A percentile compares a stretch with the other conserved stretches of the same genome.
Evolutionary conservation across 2,888 invertebrate genomes (phyloP).

Genomic region (Nesidiocoris tenuis): DNA sequence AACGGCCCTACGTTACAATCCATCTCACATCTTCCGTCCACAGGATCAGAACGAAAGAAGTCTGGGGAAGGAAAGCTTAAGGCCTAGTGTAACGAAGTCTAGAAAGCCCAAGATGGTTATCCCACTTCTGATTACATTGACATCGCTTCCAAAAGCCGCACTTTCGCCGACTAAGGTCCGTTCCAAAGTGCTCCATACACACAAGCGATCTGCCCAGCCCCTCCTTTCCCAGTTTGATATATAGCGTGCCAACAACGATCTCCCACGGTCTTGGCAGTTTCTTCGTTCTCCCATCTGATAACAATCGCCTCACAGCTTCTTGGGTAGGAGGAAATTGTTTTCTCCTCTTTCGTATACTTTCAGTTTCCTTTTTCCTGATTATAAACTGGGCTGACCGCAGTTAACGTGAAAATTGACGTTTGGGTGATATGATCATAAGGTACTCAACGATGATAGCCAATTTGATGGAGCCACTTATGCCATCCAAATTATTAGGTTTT

Average conservation of each 20-base stretch:
- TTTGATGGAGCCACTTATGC: too few species aligned
- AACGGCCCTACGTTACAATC: background rate
- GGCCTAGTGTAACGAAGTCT: constrained; percentile 30
- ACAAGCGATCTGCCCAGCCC: background rate
- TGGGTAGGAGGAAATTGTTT: background rate
- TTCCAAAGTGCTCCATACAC: background rate
- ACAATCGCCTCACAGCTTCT: background rate
- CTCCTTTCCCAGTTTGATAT: constrained; percentile 18
- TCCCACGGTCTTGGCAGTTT: background rate
- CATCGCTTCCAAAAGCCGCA: constrained; percentile 13
- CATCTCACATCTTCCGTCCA: background rate
- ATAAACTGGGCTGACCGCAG: too few species aligned
- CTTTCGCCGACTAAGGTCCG: background rate
- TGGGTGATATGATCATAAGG: too few species aligned
- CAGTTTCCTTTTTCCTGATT: background rate
- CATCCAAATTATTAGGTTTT: too few species aligned
- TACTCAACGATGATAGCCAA: too few species aligned
- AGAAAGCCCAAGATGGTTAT: constrained; percentile 27
- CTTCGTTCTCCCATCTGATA: background rate
- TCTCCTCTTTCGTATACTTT: background rate
- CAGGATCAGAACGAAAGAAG: background rate
- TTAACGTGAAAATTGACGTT: too few species aligned
- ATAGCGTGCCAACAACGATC: constrained; percentile 29
- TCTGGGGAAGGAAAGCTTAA: constrained; percentile 1
- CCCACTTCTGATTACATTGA: constrained; percentile 36